These are phyloP conservation scores for Cheumatopsyche charites DNA, from an alignment of 1,140 invertebrate genomes.

Conservation along the genomic window DNA sequence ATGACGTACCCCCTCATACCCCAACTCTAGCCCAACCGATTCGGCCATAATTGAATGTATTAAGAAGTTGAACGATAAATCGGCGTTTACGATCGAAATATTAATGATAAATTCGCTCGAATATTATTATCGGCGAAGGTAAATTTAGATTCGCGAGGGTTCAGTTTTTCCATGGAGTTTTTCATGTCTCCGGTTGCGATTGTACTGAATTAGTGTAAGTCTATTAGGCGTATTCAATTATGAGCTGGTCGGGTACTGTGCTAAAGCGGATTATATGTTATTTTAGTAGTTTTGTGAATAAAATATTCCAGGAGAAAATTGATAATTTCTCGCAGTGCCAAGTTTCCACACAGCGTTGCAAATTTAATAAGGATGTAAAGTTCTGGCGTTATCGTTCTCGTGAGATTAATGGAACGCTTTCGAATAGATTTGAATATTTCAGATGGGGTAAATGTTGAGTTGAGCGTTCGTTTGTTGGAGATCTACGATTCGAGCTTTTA, in stretches of 20 bases:
- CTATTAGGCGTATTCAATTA: too few relatives aligned
- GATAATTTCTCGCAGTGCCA: neutral
- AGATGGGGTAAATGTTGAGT: neutral
- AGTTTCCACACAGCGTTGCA: slow-evolving; percentile 4
- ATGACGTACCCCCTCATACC: neutral
- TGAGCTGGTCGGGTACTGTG: too few relatives aligned
- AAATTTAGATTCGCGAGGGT: neutral
- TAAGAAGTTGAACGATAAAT: slow-evolving; percentile 21
- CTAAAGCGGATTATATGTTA: too few relatives aligned
- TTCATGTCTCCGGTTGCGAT: too few relatives aligned
- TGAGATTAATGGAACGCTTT: slow-evolving; percentile 21
- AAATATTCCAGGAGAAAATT: neutral
- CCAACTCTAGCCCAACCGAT: neutral
- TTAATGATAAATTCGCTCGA: slow-evolving; percentile 11
- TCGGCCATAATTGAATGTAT: slow-evolving; percentile 12
- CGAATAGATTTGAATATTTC: slow-evolving; percentile 22
- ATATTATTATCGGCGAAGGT: neutral
- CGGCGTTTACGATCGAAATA: slow-evolving; percentile 15
- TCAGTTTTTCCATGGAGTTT: too few relatives aligned
- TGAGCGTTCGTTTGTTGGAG: too few relatives aligned
- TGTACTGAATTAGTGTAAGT: too few relatives aligned
- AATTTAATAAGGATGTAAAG: slow-evolving; percentile 20
- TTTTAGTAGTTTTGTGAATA: too few relatives aligned
- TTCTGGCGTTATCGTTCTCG: slow-evolving; percentile 12
- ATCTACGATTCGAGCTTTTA: too few relatives aligned